Evolutionary conservation across 1,140 invertebrate genomes (phyloP), one percentile per base, ranked within the genome.

Genomic region (Drosophila parvula): DNA sequence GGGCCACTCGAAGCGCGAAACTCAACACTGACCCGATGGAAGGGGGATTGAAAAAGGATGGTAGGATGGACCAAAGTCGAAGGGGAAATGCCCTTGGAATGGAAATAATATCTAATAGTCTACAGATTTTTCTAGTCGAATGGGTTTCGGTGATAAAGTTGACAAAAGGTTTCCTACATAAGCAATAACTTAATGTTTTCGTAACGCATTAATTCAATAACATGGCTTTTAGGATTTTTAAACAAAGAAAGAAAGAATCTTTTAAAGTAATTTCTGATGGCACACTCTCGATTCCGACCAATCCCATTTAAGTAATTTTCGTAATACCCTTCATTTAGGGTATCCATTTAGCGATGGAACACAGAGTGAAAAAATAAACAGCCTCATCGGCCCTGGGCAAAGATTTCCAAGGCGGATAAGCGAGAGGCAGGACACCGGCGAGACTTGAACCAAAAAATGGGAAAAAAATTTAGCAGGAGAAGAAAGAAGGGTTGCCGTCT

Each of bases 1-100:
- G 84, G 79, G 76, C 71, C 84, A 86, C 76, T 88, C 68, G 67
- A 89, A 89, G 84, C 84, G 84, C 84, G 84, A 88, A 88, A 88
- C 84, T 75, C 84, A 89, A 88, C 84, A 88, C 84, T 79, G 82
- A 50, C 44, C 67, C 38, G 61, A 53, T 58, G 38, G 53, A 38
- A 45, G 43, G 55, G 36, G 59, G 11, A 10, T 10, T 14, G 47
- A 27, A 16, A 51, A 50, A 41, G 45, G 32, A 45, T 45, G 8
- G 11, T 34, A 32, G n/a, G n/a, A 32, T 7, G 9, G 34, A 7
- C 16, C 16, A 2, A 38, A 48, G 51, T 71, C 51, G 69, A 73
- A 59, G 36, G 12, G 36, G 22, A 48, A 73, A 73, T 73, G 38
- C 69, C 44, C 69, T 73, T 51, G 0, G 18, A 14, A 41, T 38